These are phyloP conservation scores for Aleiodes alternator DNA, from an alignment of 2,888 invertebrate genomes.

Conservation along the genomic window DNA sequence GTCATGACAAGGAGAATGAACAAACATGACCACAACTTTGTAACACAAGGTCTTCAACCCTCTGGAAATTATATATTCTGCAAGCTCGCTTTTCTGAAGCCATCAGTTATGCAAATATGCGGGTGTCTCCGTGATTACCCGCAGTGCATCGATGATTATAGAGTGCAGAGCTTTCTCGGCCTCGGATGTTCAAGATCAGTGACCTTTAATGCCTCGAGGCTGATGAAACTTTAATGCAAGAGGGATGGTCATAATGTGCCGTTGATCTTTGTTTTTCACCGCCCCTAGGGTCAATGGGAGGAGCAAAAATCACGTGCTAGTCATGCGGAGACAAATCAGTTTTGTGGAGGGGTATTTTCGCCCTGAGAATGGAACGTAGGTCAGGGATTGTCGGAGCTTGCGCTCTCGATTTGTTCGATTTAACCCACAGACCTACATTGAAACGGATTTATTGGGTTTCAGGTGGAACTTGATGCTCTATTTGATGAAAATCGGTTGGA, in stretches of 20 bases:
- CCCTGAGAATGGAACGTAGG: neutral
- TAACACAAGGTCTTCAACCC: too few species aligned
- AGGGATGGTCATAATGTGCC: neutral
- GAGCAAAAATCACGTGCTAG: neutral
- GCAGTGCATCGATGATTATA: constrained; percentile 4
- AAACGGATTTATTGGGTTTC: too few species aligned
- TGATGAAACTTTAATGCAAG: neutral
- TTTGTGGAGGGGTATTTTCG: neutral
- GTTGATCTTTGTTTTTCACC: constrained; percentile 13
- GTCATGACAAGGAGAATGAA: too few species aligned
- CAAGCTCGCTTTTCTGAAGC: too few species aligned
- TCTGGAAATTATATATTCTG: too few species aligned
- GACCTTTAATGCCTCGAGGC: neutral
- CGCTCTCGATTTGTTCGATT: neutral
- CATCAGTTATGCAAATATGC: neutral
- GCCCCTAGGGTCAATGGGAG: neutral
- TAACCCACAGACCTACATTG: neutral
- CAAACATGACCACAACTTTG: too few species aligned
- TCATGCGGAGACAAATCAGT: neutral
- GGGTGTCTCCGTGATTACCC: neutral
- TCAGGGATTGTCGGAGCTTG: neutral
- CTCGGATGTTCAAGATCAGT: constrained; percentile 3
- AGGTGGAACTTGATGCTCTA: too few species aligned
- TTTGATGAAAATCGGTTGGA: too few species aligned
- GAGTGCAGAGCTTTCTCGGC: neutral